Conservation (phyloP, 2,888 invertebrate species). For the Rhagophthalmus giganteus region DNA sequence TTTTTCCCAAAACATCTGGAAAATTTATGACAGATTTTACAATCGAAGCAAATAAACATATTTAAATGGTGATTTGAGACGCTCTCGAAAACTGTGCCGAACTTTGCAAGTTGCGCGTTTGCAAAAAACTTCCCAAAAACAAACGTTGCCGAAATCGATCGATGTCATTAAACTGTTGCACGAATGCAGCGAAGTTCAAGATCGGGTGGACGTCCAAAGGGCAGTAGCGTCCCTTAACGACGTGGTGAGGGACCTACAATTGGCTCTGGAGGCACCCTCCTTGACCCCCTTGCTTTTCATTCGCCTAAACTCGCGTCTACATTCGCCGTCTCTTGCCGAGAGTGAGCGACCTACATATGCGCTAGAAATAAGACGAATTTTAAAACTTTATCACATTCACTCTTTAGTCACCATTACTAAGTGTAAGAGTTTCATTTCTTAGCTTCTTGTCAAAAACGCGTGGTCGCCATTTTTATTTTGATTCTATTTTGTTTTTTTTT, state of each 20-base stretch:
- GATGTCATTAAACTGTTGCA: too few relatives aligned
- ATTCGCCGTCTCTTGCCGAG: slow-evolving; percentile 39
- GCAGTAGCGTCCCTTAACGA: not conserved
- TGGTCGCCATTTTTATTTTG: slow-evolving; percentile 13
- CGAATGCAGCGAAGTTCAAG: not conserved
- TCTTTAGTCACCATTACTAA: slow-evolving; percentile 50
- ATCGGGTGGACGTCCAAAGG: not conserved
- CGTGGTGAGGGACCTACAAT: not conserved
- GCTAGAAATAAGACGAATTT: slow-evolving; percentile 57
- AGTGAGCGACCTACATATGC: slow-evolving; percentile 52
- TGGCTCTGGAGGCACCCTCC: slow-evolving; percentile 37
- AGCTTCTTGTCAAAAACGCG: too few relatives aligned
- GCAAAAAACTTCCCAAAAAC: too few relatives aligned
- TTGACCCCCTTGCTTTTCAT: slow-evolving; percentile 51
- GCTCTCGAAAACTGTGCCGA: too few relatives aligned
- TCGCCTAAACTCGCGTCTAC: slow-evolving; percentile 44
- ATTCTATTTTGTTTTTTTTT: slow-evolving; percentile 14
- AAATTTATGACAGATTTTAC: too few relatives aligned
- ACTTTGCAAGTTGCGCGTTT: too few relatives aligned
- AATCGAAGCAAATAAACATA: too few relatives aligned
- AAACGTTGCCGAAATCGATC: too few relatives aligned
- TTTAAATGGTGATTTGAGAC: too few relatives aligned
- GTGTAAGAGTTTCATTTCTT: too few relatives aligned
- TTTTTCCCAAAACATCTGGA: too few relatives aligned
- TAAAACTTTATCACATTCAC: slow-evolving; percentile 55